Percentiles rank a stretch among this genome's conserved stretches.
Evolutionary conservation across 2,888 invertebrate genomes (phyloP).

Genomic region (Lepidocyrtinus sp.): DNA sequence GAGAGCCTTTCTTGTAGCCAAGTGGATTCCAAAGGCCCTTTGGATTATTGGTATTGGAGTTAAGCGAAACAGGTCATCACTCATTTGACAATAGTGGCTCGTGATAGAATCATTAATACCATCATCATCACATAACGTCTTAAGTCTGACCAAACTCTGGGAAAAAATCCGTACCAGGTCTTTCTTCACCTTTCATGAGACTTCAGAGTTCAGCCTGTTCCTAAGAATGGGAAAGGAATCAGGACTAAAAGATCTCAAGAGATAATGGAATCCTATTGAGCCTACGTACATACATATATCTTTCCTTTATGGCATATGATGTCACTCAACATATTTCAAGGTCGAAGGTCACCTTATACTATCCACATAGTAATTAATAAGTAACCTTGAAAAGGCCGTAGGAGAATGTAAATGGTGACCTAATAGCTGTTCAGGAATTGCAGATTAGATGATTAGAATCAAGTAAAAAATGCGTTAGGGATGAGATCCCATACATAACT

Average conservation of each 20-base stretch:
- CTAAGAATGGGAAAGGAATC: background rate
- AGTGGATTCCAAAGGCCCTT: background rate
- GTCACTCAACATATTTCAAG: too few relatives aligned
- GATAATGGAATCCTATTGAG: too few relatives aligned
- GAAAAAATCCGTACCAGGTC: background rate
- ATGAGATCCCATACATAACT: too few relatives aligned
- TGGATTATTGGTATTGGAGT: background rate
- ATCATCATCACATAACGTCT: background rate
- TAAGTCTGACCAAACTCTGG: background rate
- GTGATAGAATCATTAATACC: background rate
- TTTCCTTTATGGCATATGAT: too few relatives aligned
- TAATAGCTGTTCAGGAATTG: too few relatives aligned
- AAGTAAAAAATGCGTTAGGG: too few relatives aligned
- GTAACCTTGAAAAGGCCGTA: too few relatives aligned
- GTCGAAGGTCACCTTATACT: too few relatives aligned
- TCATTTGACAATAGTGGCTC: background rate
- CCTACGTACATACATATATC: too few relatives aligned
- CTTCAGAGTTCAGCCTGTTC: background rate
- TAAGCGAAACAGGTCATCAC: background rate
- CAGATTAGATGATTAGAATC: too few relatives aligned
- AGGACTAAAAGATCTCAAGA: background rate
- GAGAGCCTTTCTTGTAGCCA: background rate
- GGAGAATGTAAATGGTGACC: too few relatives aligned
- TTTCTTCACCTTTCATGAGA: background rate
- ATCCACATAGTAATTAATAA: too few relatives aligned